Percentiles rank a stretch among this genome's conserved stretches.
Evolutionary conservation across 1,140 invertebrate species (phyloP).

Genomic region (Tetragonula clypearis): DNA sequence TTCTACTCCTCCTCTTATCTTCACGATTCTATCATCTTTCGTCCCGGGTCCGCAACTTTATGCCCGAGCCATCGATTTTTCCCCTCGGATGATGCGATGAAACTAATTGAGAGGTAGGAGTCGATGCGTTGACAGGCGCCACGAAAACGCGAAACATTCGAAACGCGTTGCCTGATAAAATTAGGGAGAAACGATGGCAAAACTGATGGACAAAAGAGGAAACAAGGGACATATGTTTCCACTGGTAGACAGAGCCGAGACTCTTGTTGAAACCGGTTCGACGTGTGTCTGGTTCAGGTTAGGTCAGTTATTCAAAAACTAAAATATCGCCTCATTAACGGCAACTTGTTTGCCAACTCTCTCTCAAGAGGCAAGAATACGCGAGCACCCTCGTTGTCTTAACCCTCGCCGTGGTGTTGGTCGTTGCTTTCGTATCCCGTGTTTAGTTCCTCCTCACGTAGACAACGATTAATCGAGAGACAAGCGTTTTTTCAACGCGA

Average conservation of each 20-base stretch:
- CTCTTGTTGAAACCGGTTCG: constrained; percentile 74
- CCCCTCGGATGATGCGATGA: constrained; percentile 26
- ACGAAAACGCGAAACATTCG: neutral
- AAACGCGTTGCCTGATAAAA: constrained; percentile 31
- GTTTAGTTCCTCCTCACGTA: neutral
- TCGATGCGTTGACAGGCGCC: neutral
- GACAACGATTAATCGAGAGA: neutral
- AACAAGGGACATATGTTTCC: constrained; percentile 63
- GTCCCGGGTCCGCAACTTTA: neutral
- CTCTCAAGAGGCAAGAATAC: constrained; percentile 28
- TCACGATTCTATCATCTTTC: neutral
- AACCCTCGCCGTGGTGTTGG: neutral
- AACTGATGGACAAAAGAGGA: constrained; percentile 36
- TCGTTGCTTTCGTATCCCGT: neutral
- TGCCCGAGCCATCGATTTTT: neutral
- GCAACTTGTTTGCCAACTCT: constrained; percentile 64
- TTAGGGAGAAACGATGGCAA: constrained; percentile 30
- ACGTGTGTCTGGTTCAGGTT: constrained; percentile 59
- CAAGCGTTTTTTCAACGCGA: neutral
- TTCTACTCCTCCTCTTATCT: neutral
- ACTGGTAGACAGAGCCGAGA: constrained; percentile 66
- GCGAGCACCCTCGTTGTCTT: neutral
- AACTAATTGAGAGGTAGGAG: constrained; percentile 41
- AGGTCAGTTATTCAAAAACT: constrained; percentile 79
- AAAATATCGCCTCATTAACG: constrained; percentile 74